Evolutionary conservation across 1,140 invertebrate species (phyloP).

Genomic region (Bombus breviceps): DNA sequence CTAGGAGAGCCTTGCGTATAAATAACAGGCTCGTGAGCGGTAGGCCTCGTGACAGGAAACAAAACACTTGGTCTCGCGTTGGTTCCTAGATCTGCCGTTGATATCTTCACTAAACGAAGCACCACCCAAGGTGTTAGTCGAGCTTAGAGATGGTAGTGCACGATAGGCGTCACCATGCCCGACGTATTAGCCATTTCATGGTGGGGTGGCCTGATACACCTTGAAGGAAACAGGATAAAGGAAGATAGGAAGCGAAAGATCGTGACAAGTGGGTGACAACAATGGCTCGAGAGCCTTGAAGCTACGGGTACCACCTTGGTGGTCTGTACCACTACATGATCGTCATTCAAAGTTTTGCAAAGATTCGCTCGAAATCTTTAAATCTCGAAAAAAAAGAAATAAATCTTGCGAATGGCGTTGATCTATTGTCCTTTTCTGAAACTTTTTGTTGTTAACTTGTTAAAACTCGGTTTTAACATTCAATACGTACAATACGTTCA

Average conservation of each 20-base stretch:
- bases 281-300: constrained; percentile 42
- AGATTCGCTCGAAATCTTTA: neutral
- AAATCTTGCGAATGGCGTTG: neutral
- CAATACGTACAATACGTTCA: no score
- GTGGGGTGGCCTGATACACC: constrained; percentile 42
- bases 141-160: constrained; percentile 71
- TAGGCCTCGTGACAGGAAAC: constrained; percentile 72
- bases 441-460: no score
- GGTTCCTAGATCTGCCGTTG: constrained; percentile 74
- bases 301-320: neutral
- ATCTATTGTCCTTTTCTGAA: neutral
- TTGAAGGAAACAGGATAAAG: constrained; percentile 40
- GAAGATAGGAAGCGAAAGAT: constrained; percentile 49
- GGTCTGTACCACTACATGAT: neutral
- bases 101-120: constrained; percentile 79
- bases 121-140: constrained; percentile 80
- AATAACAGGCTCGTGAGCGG: constrained; percentile 70
- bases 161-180: constrained; percentile 68
- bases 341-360: constrained; percentile 10
- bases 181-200: constrained; percentile 74
- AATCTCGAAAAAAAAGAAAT: neutral
- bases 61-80: constrained; percentile 68
- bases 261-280: constrained; percentile 71
- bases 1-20: constrained; percentile 54
- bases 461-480: no score